Conservation (phyloP, 2,888 invertebrate genomes). For the Boloria euphrosyne region DNA sequence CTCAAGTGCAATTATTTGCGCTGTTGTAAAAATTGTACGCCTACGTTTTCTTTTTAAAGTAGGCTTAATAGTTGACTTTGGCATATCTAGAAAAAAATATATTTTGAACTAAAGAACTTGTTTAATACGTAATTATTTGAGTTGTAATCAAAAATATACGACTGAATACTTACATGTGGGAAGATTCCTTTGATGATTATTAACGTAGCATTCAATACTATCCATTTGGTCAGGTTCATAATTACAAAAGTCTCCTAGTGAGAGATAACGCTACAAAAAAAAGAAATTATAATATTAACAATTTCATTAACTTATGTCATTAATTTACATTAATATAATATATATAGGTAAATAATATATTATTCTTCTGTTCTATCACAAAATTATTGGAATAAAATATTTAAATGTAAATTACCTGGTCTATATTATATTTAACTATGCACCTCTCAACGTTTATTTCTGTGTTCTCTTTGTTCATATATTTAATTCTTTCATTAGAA, state of each 20-base stretch:
- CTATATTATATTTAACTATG: conserved; percentile 2
- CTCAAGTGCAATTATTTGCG: conserved; percentile 87
- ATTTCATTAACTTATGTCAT: background rate
- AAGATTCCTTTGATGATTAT: too few relatives aligned
- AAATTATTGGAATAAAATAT: too few relatives aligned
- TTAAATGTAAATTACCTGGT: conserved; percentile 8
- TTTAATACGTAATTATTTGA: background rate
- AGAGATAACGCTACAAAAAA: background rate
- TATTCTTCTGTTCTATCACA: background rate
- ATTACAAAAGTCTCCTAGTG: background rate
- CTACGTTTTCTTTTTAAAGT: conserved; percentile 80
- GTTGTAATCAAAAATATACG: background rate
- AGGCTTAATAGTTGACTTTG: conserved; percentile 13
- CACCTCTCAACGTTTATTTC: background rate
- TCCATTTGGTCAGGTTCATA: background rate
- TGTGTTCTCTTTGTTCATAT: background rate
- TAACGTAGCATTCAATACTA: background rate
- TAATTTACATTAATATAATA: background rate
- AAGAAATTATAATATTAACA: too few relatives aligned
- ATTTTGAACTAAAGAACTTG: background rate
- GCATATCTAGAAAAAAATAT: conserved; percentile 23
- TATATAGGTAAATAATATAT: too few relatives aligned
- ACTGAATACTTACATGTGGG: conserved; percentile 4
- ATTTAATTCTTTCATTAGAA: background rate
- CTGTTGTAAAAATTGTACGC: conserved; percentile 88